These are phyloP conservation scores for Toxotes chatareus DNA, from an alignment of 2,113 vertebrate genomes.

Conservation along the genomic window DNA sequence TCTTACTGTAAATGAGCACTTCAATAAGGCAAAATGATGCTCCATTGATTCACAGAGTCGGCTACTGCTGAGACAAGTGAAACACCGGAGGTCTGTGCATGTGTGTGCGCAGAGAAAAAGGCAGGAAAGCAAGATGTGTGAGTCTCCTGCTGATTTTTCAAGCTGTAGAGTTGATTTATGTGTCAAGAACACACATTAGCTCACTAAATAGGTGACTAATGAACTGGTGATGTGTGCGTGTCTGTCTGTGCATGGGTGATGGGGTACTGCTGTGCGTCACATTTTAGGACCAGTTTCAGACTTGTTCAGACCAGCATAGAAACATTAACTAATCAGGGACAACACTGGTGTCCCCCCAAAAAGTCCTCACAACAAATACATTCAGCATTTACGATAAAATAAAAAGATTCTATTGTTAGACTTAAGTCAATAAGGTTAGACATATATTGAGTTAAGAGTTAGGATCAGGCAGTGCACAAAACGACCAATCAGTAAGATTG, in stretches of 20 bases:
- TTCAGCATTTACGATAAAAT: background rate
- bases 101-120: background rate
- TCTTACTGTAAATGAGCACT: slow-evolving; percentile 28
- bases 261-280: background rate
- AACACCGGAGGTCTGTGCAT: slow-evolving; percentile 32
- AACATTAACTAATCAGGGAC: background rate
- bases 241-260: background rate
- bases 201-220: slow-evolving; percentile 40
- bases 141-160: background rate
- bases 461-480: background rate
- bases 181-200: slow-evolving; percentile 34
- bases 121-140: background rate
- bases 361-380: background rate
- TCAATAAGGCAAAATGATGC: slow-evolving; percentile 47
- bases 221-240: slow-evolving; percentile 17
- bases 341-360: background rate
- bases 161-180: slow-evolving; percentile 36
- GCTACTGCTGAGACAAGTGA: slow-evolving; percentile 48
- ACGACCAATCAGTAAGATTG: background rate
- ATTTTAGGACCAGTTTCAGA: background rate
- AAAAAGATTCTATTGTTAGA: background rate
- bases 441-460: background rate
- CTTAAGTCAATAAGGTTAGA: background rate
- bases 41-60: slow-evolving; percentile 48
- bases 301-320: no score